phyloP scores from a whole-genome alignment of 2,888 invertebrate genomes.

The Girardia tigrina region DNA sequence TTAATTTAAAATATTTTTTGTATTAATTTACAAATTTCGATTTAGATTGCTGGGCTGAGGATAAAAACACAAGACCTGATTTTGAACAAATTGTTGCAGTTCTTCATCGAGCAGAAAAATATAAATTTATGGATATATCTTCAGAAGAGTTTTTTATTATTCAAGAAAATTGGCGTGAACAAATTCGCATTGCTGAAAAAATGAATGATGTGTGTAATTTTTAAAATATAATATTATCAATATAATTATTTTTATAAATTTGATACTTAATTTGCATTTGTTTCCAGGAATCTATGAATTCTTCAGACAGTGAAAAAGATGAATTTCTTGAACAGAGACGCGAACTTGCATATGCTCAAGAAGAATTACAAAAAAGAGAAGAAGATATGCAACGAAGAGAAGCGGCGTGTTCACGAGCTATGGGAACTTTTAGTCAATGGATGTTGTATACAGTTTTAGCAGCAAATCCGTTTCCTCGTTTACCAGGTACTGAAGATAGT shows the following conservation, averaged over 20 bases:
- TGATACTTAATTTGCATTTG: too few relatives aligned
- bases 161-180: constrained; percentile 34
- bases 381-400: not conserved
- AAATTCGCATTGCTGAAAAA: constrained; percentile 25
- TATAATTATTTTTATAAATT: too few relatives aligned
- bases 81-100: constrained; percentile 28
- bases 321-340: not conserved
- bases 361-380: not conserved
- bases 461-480: constrained; percentile 17
- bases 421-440: not conserved
- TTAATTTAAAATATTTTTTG: too few relatives aligned
- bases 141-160: constrained; percentile 27
- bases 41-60: constrained; percentile 34
- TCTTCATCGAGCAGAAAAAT: constrained; percentile 10
- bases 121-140: constrained; percentile 30
- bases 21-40: too few relatives aligned
- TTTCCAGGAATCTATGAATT: not conserved
- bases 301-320: not conserved
- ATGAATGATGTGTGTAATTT: not conserved
- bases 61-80: constrained; percentile 29
- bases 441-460: not conserved
- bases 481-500: not conserved
- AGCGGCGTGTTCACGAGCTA: not conserved
- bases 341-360: not conserved
- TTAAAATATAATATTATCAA: too few relatives aligned